These are phyloP conservation scores for Melitaea athalia DNA, from an alignment of 2,888 invertebrate species.

Conservation along the genomic window DNA sequence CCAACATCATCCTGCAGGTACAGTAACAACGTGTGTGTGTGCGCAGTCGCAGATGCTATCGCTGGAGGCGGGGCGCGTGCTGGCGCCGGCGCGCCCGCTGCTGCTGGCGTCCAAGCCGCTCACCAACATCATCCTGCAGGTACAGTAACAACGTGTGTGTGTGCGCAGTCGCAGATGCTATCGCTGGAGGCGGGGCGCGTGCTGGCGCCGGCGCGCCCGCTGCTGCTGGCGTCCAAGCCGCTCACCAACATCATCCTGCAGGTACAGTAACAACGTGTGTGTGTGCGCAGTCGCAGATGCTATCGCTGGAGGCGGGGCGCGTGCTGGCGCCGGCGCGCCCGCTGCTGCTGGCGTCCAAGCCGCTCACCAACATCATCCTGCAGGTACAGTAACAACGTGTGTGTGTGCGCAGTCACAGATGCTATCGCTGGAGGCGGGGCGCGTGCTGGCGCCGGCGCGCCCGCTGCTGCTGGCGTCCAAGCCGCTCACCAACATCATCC, in stretches of 20 bases:
- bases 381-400: too few relatives aligned
- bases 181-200: conserved; percentile 60
- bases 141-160: conserved; percentile 27
- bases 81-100: conserved; percentile 63
- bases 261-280: too few relatives aligned
- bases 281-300: too few relatives aligned
- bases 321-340: too few relatives aligned
- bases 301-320: too few relatives aligned
- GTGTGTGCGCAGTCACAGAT: too few relatives aligned
- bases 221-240: conserved; percentile 67
- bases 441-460: too few relatives aligned
- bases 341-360: too few relatives aligned
- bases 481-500: too few relatives aligned
- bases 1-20: conserved; percentile 73
- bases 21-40: neutral
- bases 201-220: conserved; percentile 61
- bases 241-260: conserved; percentile 72
- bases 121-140: conserved; percentile 73
- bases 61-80: conserved; percentile 55
- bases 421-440: too few relatives aligned
- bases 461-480: too few relatives aligned
- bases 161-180: conserved; percentile 69
- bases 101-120: conserved; percentile 67
- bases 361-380: too few relatives aligned
- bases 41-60: conserved; percentile 71